These are phyloP conservation scores for Apotomis capreana DNA, from an alignment of 2,888 invertebrate species.

Conservation along the genomic window DNA sequence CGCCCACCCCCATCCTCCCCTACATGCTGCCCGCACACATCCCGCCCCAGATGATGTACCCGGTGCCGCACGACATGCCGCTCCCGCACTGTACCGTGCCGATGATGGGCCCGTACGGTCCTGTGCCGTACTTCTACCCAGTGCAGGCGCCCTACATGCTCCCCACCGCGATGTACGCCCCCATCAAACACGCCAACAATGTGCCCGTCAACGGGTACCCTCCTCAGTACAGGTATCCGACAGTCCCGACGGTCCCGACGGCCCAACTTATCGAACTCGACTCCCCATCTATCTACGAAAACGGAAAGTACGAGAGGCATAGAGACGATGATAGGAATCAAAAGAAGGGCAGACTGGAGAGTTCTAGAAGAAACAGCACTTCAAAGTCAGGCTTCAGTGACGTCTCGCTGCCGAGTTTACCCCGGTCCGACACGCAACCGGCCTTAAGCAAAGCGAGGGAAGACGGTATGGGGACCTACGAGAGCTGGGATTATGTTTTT, in stretches of 20 bases:
- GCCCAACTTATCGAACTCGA: conserved; percentile 88
- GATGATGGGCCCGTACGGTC: conserved; percentile 69
- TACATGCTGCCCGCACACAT: conserved; percentile 56
- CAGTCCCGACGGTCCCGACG: conserved; percentile 87
- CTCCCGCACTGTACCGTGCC: conserved; percentile 60
- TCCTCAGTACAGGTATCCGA: conserved; percentile 70
- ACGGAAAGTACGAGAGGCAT: conserved; percentile 66
- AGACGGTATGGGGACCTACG: conserved; percentile 87
- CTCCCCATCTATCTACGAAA: conserved; percentile 70
- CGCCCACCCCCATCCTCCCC: conserved; percentile 55
- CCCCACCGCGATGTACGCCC: conserved; percentile 73
- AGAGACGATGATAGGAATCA: conserved; percentile 63
- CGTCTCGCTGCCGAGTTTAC: conserved; percentile 71
- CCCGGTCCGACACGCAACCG: conserved; percentile 78
- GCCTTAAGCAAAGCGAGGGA: conserved; percentile 82
- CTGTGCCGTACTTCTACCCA: conserved; percentile 75
- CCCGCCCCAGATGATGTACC: conserved; percentile 63
- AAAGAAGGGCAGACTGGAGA: conserved; percentile 57
- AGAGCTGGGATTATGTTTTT: conserved; percentile 92
- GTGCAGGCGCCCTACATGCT: conserved; percentile 77
- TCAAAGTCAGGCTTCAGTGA: conserved; percentile 75
- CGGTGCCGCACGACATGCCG: conserved; percentile 57
- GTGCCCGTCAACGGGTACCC: conserved; percentile 79
- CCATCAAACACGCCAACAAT: conserved; percentile 75
- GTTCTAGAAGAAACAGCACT: conserved; percentile 68